Evolutionary conservation across 1,140 invertebrate species (phyloP), one percentile per base, ranked within the genome.

Genomic region (Daktulosphaira vitifoliae): DNA sequence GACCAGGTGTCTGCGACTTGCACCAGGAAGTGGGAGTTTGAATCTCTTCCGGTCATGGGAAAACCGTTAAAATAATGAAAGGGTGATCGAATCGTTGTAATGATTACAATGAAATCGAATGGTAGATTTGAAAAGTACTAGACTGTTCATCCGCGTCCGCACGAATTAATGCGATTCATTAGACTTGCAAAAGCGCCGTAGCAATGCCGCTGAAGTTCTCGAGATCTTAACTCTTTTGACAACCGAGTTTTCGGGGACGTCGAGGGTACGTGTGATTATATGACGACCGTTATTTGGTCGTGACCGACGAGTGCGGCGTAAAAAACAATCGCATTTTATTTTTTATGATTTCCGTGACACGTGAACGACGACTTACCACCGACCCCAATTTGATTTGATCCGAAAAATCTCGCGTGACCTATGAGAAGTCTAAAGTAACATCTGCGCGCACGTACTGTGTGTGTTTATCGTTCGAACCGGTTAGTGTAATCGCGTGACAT

Each of bases 21-120:
- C 56, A 62, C 56, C 56, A 62, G 56, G 56, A 62, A 62, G 25
- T 62, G 56, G 56, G 56, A 48, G 56, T 62, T 62, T 48, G 56
- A 62, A 62, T 62, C 56, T 62, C 42, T 62, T 62, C 56, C 56
- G 56, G 56, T 62, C 56, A 48, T 46, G 42, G 26, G 23, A 62
- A 62, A 62, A 62, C 56, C 56, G 56, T 62, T 62, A 62, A 48
- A 62, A 62, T 29, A 62, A 18, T 16, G 26, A 29, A 33, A 26
- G n/a, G 56, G 6, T 11, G 23, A 46, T 48, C 56, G 56, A 29
- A 39, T 16, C 38, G 37, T 2, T 38, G 38, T 29, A n/a, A 13
- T 13, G 33, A 37, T 37, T 4, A 48, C 29, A 62, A 62, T 62
- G 18, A 62, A 46, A 33, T 48, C 7, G 42, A 23, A n/a, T n/a